Evolutionary conservation across 2,888 invertebrate species (phyloP), one percentile per base, ranked within the genome.

Genomic region (Brenthis ino): DNA sequence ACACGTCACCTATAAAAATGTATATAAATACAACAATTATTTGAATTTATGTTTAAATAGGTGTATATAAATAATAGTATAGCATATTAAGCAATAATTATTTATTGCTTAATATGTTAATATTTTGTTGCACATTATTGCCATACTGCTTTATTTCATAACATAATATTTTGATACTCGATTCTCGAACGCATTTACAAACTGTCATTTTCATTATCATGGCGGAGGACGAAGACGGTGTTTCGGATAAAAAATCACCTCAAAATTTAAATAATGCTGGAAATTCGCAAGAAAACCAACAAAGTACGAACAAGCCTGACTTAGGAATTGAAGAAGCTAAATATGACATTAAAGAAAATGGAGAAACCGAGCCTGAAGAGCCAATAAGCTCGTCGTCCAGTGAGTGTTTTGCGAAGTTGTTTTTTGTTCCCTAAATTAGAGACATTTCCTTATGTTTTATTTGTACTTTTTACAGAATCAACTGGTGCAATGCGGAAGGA

Each of bases 401-500:
- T 93, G 78, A 86, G 93, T 91, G 81, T 84, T 89, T 83, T 83
- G 80, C 77, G 79, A 83, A 85, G 88, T 91, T 88, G 89, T 91
- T 92, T 91, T 92, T 91, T 91, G 83, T 87, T 83, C 79, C 77
- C 78, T 86, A 87, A 87, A 86, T 89, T 83, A 88, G 83, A 86
- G 80, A 76, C 81, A 83, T 86, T 84, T 81, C 79, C 82, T 72
- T 73, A 80, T 70, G 55, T 71, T 79, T 73, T 72, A 72, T 79
- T 79, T 74, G 73, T 83, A 85, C 84, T 83, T 80, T 77, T 90
- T 88, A 70, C 88, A 88, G 86, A 88, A 82, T 88, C 88, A 67
- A 85, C 89, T 70, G 93, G 93, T 28, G 85, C 86, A 48, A 85
- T 91, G 70, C 91, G 93, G 64, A 93, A 94, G 76, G 96, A 96